A percentile compares a stretch with the other conserved stretches of the same genome.
phyloP scores from a whole-genome alignment of 2,888 invertebrate species.

The Mystacides longicornis region DNA sequence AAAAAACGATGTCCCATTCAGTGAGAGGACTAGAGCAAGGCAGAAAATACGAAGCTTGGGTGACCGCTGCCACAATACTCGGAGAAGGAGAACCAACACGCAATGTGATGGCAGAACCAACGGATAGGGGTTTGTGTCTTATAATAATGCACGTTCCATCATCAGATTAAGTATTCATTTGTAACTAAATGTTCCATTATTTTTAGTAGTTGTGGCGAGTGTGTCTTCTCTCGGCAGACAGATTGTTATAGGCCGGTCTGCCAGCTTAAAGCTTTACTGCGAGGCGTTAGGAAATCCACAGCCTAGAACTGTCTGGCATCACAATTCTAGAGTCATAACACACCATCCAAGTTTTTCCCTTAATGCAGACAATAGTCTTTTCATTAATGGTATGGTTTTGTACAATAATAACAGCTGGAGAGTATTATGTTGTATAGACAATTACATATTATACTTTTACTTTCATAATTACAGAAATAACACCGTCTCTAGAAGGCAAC shows the following conservation, averaged over 20 bases:
- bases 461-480: constrained; percentile 47
- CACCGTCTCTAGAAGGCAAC: constrained; percentile 67
- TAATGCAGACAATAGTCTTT: constrained; percentile 41
- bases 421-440: not conserved
- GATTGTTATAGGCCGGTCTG: constrained; percentile 41
- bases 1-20: constrained; percentile 37
- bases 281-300: constrained; percentile 44
- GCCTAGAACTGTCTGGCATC: constrained; percentile 47
- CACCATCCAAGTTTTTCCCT: constrained; percentile 45
- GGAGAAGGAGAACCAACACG: constrained; percentile 48
- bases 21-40: constrained; percentile 48
- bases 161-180: not conserved
- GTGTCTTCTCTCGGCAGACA: constrained; percentile 54
- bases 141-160: not conserved
- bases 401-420: not conserved
- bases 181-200: not conserved
- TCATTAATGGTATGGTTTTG: constrained; percentile 41
- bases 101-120: constrained; percentile 42
- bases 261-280: constrained; percentile 39
- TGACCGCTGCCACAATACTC: constrained; percentile 52
- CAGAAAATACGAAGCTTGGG: constrained; percentile 53
- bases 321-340: constrained; percentile 47
- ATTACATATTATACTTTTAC: not conserved
- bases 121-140: constrained; percentile 39
- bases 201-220: constrained; percentile 50